A percentile compares a stretch with the other conserved stretches of the same genome.
Conservation (phyloP, 2,797 vertebrate genomes). For the Serranus cabrilla region DNA sequence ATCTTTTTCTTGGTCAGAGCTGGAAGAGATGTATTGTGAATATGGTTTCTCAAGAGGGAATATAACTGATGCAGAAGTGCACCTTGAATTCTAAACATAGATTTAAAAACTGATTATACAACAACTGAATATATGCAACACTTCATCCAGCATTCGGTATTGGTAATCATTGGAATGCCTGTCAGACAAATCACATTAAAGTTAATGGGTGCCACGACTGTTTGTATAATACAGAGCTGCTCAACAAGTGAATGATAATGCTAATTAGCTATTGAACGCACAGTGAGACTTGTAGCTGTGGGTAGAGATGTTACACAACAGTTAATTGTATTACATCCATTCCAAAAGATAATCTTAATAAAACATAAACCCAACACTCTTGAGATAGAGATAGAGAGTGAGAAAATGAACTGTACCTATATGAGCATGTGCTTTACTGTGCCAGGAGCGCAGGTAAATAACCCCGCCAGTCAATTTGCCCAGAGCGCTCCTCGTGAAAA, state of each 20-base stretch:
- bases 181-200: slow-evolving; percentile 56
- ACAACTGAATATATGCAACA: slow-evolving; percentile 20
- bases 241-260: slow-evolving; percentile 29
- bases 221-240: slow-evolving; percentile 30
- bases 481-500: slow-evolving; percentile 20
- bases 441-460: slow-evolving; percentile 30
- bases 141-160: slow-evolving; percentile 4
- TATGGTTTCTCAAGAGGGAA: background rate
- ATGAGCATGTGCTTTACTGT: slow-evolving; percentile 32
- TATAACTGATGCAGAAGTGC: background rate
- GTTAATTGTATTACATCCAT: slow-evolving; percentile 19
- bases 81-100: slow-evolving; percentile 37
- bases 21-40: slow-evolving; percentile 3
- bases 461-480: slow-evolving; percentile 40
- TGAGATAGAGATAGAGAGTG: background rate
- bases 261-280: slow-evolving; percentile 28
- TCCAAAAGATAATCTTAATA: slow-evolving; percentile 32
- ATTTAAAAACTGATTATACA: slow-evolving; percentile 37
- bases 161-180: slow-evolving; percentile 40
- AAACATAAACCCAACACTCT: slow-evolving; percentile 25
- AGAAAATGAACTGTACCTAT: background rate
- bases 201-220: slow-evolving; percentile 27
- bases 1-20: slow-evolving; percentile 23
- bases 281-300: slow-evolving; percentile 17
- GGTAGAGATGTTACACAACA: background rate